Conservation (phyloP, 2,797 vertebrate species). For the Tachyglossus aculeatus region DNA sequence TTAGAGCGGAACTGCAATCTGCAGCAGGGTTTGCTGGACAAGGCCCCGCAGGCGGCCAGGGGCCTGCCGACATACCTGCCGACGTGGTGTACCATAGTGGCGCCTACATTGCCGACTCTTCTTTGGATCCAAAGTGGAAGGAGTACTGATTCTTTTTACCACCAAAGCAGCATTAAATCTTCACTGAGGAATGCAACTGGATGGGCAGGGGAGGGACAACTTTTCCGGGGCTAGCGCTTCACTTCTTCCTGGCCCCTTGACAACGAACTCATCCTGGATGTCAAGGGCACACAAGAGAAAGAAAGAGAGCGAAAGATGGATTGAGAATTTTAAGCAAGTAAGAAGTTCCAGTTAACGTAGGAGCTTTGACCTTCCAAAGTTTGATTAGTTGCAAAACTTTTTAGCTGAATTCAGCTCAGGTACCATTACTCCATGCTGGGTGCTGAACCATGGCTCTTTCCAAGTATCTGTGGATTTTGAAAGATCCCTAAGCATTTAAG, state of each 20-base stretch:
- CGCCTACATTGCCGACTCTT: conserved; percentile 30
- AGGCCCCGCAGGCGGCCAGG: conserved; percentile 33
- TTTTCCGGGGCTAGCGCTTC: conserved; percentile 66
- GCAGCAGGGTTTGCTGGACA: not conserved
- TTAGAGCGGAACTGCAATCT: not conserved
- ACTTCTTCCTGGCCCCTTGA: conserved; percentile 53
- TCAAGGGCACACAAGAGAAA: not conserved
- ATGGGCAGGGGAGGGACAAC: conserved; percentile 56
- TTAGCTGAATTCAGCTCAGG: conserved; percentile 34
- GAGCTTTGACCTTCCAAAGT: conserved; percentile 57
- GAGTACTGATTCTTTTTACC: conserved; percentile 54
- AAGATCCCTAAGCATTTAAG: conserved; percentile 56
- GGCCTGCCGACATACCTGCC: conserved; percentile 47
- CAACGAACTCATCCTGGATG: conserved; percentile 61
- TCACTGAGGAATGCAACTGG: conserved; percentile 64
- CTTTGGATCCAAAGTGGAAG: conserved; percentile 44
- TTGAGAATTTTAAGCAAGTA: conserved; percentile 51
- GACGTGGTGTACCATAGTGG: too few relatives aligned
- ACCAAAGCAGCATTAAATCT: conserved; percentile 63
- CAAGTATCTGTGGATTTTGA: conserved; percentile 59
- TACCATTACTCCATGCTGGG: conserved; percentile 31
- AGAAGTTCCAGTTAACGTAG: conserved; percentile 57
- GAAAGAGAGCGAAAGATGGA: fast-evolving
- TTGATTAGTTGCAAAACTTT: conserved; percentile 26
- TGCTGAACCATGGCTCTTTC: conserved; percentile 48